Evolutionary conservation across 1,140 invertebrate species (phyloP).

Genomic region (Megalonaias nervosa): DNA sequence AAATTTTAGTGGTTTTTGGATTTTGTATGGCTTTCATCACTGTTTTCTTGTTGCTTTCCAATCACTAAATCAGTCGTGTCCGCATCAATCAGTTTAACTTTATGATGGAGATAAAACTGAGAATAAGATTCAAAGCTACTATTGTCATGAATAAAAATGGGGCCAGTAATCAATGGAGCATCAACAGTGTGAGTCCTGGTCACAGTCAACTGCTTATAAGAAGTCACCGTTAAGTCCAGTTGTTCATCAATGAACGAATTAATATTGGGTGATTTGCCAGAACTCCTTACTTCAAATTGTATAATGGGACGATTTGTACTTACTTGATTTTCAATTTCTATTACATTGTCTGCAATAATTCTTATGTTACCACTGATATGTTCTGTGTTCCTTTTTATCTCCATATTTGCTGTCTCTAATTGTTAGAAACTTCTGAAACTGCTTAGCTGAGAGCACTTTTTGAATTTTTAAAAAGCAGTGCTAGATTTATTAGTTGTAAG

Average conservation of each 20-base stretch:
- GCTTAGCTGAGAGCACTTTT: no score
- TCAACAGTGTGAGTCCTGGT: not conserved
- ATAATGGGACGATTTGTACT: not conserved
- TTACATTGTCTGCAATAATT: conserved; percentile 4
- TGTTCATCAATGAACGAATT: conserved; percentile 16
- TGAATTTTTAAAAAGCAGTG: no score
- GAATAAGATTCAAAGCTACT: conserved; percentile 10
- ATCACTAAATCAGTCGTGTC: conserved; percentile 22
- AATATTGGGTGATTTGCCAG: conserved; percentile 3
- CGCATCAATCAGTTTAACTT: not conserved
- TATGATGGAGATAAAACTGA: not conserved
- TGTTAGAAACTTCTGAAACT: no score
- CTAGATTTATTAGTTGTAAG: no score
- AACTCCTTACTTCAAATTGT: not conserved
- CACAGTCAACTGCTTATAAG: conserved; percentile 18
- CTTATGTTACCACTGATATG: no score
- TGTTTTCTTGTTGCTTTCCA: no score
- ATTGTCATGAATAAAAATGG: conserved; percentile 2
- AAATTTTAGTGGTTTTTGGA: no score
- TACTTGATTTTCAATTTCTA: conserved; percentile 7
- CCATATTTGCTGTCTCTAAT: no score
- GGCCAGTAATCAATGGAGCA: conserved; percentile 7
- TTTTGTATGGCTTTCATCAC: no score
- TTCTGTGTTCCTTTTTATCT: no score
- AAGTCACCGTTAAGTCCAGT: conserved; percentile 16